A percentile compares a stretch with the other conserved stretches of the same genome.
phyloP scores from a whole-genome alignment of 1,140 invertebrate genomes.

The Leucophenga varia region DNA sequence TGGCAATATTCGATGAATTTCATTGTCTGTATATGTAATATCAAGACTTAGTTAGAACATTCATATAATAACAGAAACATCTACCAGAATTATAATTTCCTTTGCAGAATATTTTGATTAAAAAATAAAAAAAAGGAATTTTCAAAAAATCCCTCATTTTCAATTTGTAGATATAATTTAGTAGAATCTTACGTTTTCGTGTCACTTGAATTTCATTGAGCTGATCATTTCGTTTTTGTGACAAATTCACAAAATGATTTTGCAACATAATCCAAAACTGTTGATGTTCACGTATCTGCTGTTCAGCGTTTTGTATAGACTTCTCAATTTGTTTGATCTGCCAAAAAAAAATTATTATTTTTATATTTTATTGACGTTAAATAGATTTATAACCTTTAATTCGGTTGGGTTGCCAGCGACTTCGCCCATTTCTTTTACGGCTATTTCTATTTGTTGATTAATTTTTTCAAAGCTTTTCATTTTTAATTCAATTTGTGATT shows the following conservation, averaged over 20 bases:
- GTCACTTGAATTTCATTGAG: conserved; percentile 67
- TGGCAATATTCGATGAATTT: no score
- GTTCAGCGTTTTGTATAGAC: conserved; percentile 62
- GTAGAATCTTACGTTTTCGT: conserved; percentile 67
- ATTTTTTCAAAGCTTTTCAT: conserved; percentile 42
- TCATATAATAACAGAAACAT: no score
- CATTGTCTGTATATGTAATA: no score
- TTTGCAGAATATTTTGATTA: no score
- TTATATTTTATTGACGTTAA: no score
- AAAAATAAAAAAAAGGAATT: no score
- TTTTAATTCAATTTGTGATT: conserved; percentile 45
- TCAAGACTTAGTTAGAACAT: no score
- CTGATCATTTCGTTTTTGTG: conserved; percentile 66
- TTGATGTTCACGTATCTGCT: conserved; percentile 65
- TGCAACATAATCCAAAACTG: conserved; percentile 75
- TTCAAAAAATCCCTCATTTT: no score
- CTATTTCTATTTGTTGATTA: conserved; percentile 40
- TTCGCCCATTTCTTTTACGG: conserved; percentile 36
- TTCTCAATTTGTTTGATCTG: conserved; percentile 63
- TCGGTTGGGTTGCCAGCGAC: conserved; percentile 57
- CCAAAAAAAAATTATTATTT: no score
- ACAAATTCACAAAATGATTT: conserved; percentile 66
- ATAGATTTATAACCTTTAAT: conserved; percentile 58
- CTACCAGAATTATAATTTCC: no score
- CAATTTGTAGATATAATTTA: no score